Evolutionary conservation across 2,888 invertebrate genomes (phyloP), one percentile per base, ranked within the genome.

Genomic region (Dichetophora obliterata): DNA sequence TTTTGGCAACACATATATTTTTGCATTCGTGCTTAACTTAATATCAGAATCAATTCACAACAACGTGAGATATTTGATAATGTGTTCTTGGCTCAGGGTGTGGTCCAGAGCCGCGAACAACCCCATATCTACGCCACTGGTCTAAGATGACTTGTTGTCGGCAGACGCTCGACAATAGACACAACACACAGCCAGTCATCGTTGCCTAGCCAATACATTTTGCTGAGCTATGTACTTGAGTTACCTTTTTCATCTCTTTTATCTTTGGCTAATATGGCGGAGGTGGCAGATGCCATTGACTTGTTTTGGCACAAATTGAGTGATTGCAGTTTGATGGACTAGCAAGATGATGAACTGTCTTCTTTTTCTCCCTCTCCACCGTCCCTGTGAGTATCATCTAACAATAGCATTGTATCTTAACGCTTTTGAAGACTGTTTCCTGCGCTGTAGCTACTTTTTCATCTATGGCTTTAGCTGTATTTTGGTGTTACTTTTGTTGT

Each of bases 301-400:
- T 76, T 43, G 71, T 76, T 76, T 71, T 57, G 76, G 75, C 77
- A 81, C 81, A 80, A 80, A 81, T 81, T 81, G 81, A 81, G 78
- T 79, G 79, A 80, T 80, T 80, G 77, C 63, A 78, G 77, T 77
- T 78, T 76, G 78, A 78, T 71, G 74, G 59, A 71, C 57, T 70
- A 16, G 11, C 71, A n/a, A 50, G 34, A 50, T 50, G 72, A 72
- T 48, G 59, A 43, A 43, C 43, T 43, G 43, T 14, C 43, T 43
- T 37, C 48, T 24, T 43, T 37, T 22, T 22, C 54, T 31, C 2
- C 22, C 8, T 24, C 31, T 27, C 3, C 63, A 3, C 5, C 31
- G 43, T 43, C 73, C 9, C 24, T 31, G 9, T 19, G 34, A 19
- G 27, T 59, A 59, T 52, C 31, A 11, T 75, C 66, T 43, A 57